Percentiles rank a stretch among this genome's conserved stretches.
These are phyloP conservation scores for Stenurella melanura DNA, from an alignment of 2,888 invertebrate species.

Conservation along the genomic window DNA sequence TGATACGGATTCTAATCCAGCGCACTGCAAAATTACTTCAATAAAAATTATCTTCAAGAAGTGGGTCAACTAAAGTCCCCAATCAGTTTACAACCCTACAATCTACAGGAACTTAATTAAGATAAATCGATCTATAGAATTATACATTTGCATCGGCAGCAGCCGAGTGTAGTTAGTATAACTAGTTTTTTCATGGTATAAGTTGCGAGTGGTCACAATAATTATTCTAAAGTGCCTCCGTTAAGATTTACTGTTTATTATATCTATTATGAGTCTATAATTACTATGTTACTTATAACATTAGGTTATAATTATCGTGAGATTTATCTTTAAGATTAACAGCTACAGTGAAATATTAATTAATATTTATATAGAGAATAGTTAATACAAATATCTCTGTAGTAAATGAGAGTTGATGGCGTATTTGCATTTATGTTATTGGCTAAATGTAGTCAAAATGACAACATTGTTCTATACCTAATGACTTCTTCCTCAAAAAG, in stretches of 20 bases:
- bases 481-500: not conserved
- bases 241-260: not conserved
- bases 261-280: not conserved
- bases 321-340: not conserved
- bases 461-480: too few relatives aligned
- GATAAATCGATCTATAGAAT: too few relatives aligned
- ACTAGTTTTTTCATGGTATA: not conserved
- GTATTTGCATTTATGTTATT: not conserved
- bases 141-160: not conserved
- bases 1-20: too few relatives aligned
- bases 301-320: constrained; percentile 4
- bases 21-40: too few relatives aligned
- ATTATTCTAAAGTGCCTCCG: not conserved
- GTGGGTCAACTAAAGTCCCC: too few relatives aligned
- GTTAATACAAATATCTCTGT: constrained; percentile 7
- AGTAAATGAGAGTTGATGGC: not conserved
- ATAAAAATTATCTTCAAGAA: too few relatives aligned
- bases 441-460: too few relatives aligned
- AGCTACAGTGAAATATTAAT: not conserved
- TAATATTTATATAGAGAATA: not conserved
- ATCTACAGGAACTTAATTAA: too few relatives aligned
- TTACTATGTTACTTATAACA: constrained; percentile 1
- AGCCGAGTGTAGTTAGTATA: not conserved
- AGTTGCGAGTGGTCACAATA: not conserved
- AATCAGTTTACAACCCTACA: too few relatives aligned